Evolutionary conservation across 2,888 invertebrate species (phyloP), one percentile per base, ranked within the genome.

Genomic region (Augochlorella aurata): DNA sequence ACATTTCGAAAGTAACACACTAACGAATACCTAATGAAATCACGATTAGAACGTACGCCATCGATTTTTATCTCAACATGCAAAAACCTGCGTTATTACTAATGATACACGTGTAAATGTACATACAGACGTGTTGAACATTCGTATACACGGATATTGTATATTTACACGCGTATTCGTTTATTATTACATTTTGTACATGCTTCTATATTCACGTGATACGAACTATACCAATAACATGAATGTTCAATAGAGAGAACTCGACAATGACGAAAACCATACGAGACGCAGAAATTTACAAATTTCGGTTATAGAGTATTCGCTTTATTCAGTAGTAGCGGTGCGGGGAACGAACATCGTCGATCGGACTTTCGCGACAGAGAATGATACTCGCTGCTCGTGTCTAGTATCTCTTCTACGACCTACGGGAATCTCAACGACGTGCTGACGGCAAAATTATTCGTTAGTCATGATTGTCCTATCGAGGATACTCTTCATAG

Each of bases 381-480:
- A 81, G 58, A 68, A 66, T 18, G 45, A 74, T 52, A 77, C 54
- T 70, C 45, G 74, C 16, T 71, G 70, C 52, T 74, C 29, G 24
- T 61, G 4, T 29, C 47, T 45, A 58, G 1, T 50, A 29, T 24
- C 7, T 45, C 18, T 24, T 50, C 24, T 47, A 24, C 47, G 67
- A 10, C 16, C 66, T 52, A 61, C 8, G 58, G 29, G 10, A 68
- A 74, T 67, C 58, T 70, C 24, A 21, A 58, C 52, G 29, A 24
- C n/a, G 29, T n/a, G 14, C 71, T 61, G 29, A 71, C 66, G 47
- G 47, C 68, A 81, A 38, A 74, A 63, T 14, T 69, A 18, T 69
- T 49, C 74, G 44, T 66, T 47, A 52, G 9, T 74, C n/a, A 49
- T 90, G 90, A 90, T 90, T 90, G 90, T 90, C 89, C 90, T 90